Evolutionary conservation across 2,888 invertebrate genomes (phyloP).

Genomic region (Dynastes hyllus): DNA sequence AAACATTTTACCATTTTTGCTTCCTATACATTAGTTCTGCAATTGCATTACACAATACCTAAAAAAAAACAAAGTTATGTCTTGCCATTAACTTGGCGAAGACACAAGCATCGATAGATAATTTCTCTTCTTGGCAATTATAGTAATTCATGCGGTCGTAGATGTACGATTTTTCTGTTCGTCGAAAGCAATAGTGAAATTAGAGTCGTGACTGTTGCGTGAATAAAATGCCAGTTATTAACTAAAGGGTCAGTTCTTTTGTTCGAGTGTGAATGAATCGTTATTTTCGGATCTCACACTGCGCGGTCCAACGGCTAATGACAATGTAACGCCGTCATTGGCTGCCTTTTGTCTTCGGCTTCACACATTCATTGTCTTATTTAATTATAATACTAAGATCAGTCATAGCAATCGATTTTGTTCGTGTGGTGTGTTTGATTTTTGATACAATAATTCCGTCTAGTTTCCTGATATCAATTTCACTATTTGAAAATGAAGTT

Average conservation of each 20-base stretch:
- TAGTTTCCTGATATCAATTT: not conserved
- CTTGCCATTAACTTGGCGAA: not conserved
- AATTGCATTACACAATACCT: too few species aligned
- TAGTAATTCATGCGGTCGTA: slow-evolving; percentile 21
- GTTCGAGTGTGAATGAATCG: slow-evolving; percentile 60
- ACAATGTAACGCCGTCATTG: slow-evolving; percentile 44
- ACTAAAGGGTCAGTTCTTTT: slow-evolving; percentile 62
- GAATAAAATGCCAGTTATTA: slow-evolving; percentile 61
- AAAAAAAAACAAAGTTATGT: not conserved
- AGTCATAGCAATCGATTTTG: not conserved
- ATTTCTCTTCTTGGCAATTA: slow-evolving; percentile 24
- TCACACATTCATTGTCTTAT: slow-evolving; percentile 53
- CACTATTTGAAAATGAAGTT: not conserved
- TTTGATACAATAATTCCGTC: not conserved
- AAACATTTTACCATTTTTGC: too few species aligned
- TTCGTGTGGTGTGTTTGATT: slow-evolving; percentile 4
- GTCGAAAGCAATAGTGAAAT: slow-evolving; percentile 38
- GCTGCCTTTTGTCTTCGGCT: slow-evolving; percentile 37
- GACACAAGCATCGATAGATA: not conserved
- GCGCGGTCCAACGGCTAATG: slow-evolving; percentile 58
- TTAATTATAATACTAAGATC: slow-evolving; percentile 44
- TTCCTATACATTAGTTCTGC: too few species aligned
- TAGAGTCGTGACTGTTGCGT: slow-evolving; percentile 44
- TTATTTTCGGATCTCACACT: slow-evolving; percentile 59
- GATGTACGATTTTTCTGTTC: slow-evolving; percentile 21